phyloP scores from a whole-genome alignment of 2,797 vertebrate genomes.

The Pangasius djambal region DNA sequence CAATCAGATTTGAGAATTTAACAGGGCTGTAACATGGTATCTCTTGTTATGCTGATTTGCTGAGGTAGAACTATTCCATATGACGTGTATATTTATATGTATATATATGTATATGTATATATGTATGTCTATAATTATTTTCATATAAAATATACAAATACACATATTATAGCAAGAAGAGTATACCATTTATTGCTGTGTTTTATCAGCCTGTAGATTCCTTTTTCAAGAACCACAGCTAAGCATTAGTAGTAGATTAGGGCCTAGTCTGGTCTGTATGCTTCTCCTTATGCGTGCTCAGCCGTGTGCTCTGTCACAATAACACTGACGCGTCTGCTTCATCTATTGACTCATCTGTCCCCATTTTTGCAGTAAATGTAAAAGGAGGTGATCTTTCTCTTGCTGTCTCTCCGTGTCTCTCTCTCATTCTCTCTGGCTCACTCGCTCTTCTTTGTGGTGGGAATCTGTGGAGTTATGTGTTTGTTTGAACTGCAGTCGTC shows the following conservation, averaged over 20 bases:
- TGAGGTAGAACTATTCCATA: neutral
- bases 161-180: neutral
- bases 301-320: conserved; percentile 38
- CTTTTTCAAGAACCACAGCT: neutral
- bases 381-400: conserved; percentile 49
- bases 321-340: conserved; percentile 49
- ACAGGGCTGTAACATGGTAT: neutral
- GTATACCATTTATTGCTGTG: neutral
- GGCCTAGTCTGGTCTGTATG: conserved; percentile 8
- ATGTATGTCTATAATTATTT: neutral
- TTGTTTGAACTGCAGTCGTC: conserved; percentile 75
- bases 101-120: neutral
- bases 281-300: conserved; percentile 14
- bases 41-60: neutral
- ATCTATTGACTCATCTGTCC: conserved; percentile 35
- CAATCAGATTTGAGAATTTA: neutral
- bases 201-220: neutral
- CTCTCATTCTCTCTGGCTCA: conserved; percentile 2
- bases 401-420: neutral
- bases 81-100: neutral
- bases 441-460: conserved; percentile 45
- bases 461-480: conserved; percentile 63
- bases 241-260: neutral
- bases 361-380: conserved; percentile 55
- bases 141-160: neutral